Conservation (phyloP, 2,888 invertebrate species). For the Yponomeuta sedellus region DNA sequence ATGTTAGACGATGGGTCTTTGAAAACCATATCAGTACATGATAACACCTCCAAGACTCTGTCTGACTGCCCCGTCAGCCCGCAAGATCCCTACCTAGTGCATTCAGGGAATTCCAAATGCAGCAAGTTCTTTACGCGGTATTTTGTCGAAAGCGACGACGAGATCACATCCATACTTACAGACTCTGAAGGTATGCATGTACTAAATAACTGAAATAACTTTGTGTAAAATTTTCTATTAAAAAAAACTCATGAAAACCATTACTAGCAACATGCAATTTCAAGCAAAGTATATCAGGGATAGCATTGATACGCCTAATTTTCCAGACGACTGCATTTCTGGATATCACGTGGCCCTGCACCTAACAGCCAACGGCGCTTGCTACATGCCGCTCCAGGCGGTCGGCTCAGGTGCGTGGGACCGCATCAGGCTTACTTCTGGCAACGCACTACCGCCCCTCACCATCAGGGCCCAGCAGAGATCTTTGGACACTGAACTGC, state of each 20-base stretch:
- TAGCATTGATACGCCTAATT: background rate
- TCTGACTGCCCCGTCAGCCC: slow-evolving; percentile 65
- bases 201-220: background rate
- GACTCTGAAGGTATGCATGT: slow-evolving; percentile 79
- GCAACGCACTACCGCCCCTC: slow-evolving; percentile 29
- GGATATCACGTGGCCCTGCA: slow-evolving; percentile 85
- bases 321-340: slow-evolving; percentile 80
- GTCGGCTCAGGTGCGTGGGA: slow-evolving; percentile 71
- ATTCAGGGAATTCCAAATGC: slow-evolving; percentile 75
- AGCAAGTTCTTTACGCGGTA: slow-evolving; percentile 81
- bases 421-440: slow-evolving; percentile 31
- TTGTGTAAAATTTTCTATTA: no score
- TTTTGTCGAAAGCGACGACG: slow-evolving; percentile 83
- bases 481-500: slow-evolving; percentile 64
- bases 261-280: no score
- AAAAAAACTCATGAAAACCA: no score
- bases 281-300: no score
- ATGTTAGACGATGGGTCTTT: slow-evolving; percentile 72
- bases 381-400: slow-evolving; percentile 80
- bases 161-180: slow-evolving; percentile 82
- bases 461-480: slow-evolving; percentile 61
- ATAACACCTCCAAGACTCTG: slow-evolving; percentile 68
- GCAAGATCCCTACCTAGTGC: slow-evolving; percentile 68
- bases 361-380: slow-evolving; percentile 82
- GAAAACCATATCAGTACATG: slow-evolving; percentile 68